These are phyloP conservation scores for Gambusia affinis DNA, from an alignment of 2,113 vertebrate genomes.

Conservation along the genomic window DNA sequence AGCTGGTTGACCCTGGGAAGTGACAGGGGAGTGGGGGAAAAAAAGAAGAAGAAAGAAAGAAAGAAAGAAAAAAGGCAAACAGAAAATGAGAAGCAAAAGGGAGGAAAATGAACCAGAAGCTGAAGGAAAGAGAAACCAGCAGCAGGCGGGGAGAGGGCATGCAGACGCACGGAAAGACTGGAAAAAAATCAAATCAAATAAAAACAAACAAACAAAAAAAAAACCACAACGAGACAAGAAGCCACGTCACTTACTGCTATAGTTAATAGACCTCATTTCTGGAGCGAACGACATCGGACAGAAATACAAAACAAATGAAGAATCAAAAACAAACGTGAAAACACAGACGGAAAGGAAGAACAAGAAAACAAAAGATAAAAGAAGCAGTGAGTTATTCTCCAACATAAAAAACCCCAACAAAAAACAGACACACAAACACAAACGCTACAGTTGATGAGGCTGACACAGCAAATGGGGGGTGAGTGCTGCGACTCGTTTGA, in stretches of 20 bases:
- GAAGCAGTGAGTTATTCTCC: slow-evolving; percentile 73
- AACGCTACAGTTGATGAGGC: slow-evolving; percentile 66
- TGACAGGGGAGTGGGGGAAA: slow-evolving; percentile 3
- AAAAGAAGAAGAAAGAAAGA: slow-evolving; percentile 8
- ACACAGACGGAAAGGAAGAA: slow-evolving; percentile 46
- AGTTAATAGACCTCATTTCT: slow-evolving; percentile 80
- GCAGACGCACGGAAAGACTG: slow-evolving; percentile 66
- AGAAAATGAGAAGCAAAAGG: slow-evolving; percentile 24
- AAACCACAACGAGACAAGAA: slow-evolving; percentile 72
- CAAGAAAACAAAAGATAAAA: slow-evolving; percentile 63
- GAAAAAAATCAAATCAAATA: not conserved
- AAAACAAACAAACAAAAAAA: not conserved
- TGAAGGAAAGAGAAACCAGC: slow-evolving; percentile 55
- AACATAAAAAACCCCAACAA: slow-evolving; percentile 58
- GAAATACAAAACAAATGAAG: slow-evolving; percentile 55
- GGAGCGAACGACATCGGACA: slow-evolving; percentile 71
- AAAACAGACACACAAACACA: too few species aligned
- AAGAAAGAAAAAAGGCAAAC: slow-evolving; percentile 1
- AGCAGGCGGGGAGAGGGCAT: slow-evolving; percentile 67
- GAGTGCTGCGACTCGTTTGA: slow-evolving; percentile 61
- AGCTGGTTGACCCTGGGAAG: slow-evolving; percentile 77
- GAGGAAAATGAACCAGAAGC: slow-evolving; percentile 59
- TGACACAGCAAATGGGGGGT: slow-evolving; percentile 65
- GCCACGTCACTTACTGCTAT: slow-evolving; percentile 80
- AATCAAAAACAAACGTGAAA: slow-evolving; percentile 14